phyloP scores from a whole-genome alignment of 2,888 invertebrate species.

The Apantesis nais region DNA sequence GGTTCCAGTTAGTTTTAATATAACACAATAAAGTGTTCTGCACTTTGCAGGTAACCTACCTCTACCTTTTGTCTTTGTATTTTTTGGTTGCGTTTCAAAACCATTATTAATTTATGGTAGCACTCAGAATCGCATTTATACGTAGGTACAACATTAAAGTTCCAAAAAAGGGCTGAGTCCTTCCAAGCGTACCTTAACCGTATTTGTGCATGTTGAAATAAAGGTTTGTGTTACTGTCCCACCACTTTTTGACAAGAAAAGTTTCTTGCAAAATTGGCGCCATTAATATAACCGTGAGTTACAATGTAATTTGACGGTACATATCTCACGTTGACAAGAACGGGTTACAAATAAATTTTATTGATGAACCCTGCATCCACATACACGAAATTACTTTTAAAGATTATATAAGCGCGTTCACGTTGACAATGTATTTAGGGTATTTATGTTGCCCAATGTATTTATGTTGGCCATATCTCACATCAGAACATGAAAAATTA shows the following conservation, averaged over 20 bases:
- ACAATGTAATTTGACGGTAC: constrained; percentile 35
- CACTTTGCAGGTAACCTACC: background rate
- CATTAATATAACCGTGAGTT: constrained; percentile 36
- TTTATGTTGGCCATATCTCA: constrained; percentile 37
- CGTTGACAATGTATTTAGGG: constrained; percentile 47
- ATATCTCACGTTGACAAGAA: constrained; percentile 42
- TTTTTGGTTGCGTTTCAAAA: constrained; percentile 12
- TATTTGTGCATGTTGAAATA: constrained; percentile 35
- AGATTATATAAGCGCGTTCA: constrained; percentile 44
- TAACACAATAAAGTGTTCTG: background rate
- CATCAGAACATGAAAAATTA: constrained; percentile 50
- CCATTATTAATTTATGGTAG: constrained; percentile 12
- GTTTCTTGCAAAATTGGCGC: constrained; percentile 41
- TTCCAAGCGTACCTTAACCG: constrained; percentile 7
- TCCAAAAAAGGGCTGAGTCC: constrained; percentile 31
- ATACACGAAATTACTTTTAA: constrained; percentile 38
- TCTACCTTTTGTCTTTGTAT: background rate
- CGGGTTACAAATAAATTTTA: constrained; percentile 41
- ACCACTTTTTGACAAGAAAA: constrained; percentile 33
- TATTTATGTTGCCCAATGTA: too few relatives aligned
- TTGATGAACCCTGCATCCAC: constrained; percentile 44
- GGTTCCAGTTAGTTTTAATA: background rate
- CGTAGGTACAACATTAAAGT: constrained; percentile 25
- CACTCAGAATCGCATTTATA: constrained; percentile 12
- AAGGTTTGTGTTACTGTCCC: constrained; percentile 21